Conservation (phyloP, 1,140 invertebrate species). For the Saxidomus purpurata region DNA sequence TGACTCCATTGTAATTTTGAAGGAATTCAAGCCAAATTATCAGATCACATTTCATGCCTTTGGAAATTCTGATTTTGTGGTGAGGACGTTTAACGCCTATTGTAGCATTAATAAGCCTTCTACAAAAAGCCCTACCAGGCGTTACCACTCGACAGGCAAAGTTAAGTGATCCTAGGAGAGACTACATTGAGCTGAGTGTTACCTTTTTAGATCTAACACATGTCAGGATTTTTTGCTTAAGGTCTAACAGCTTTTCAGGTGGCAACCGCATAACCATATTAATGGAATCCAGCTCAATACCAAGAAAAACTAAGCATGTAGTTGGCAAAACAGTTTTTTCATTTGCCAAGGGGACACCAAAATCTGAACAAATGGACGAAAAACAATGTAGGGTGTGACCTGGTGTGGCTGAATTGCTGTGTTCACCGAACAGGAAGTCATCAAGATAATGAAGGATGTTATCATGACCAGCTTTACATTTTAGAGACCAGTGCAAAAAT, state of each 20-base stretch:
- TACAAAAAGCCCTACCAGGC: slow-evolving; percentile 48
- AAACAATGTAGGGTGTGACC: background rate
- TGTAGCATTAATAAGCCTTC: slow-evolving; percentile 52
- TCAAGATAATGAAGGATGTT: background rate
- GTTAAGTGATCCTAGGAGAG: slow-evolving; percentile 44
- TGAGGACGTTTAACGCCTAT: slow-evolving; percentile 19
- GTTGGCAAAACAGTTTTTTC: background rate
- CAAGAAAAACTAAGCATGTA: background rate
- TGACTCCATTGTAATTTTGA: slow-evolving; percentile 24
- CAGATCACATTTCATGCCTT: slow-evolving; percentile 13
- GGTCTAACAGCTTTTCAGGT: background rate
- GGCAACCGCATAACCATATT: background rate
- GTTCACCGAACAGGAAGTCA: background rate
- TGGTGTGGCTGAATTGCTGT: too few relatives aligned
- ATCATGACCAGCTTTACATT: background rate
- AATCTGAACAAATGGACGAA: background rate
- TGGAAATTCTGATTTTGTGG: slow-evolving; percentile 35
- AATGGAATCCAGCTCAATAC: slow-evolving; percentile 7
- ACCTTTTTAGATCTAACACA: background rate
- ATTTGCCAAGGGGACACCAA: background rate
- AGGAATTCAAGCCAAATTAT: slow-evolving; percentile 45
- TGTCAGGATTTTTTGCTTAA: background rate
- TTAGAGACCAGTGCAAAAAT: background rate
- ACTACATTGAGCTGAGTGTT: slow-evolving; percentile 32
- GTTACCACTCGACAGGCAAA: slow-evolving; percentile 46